Conservation (phyloP, 2,888 invertebrate species). For the Chloroclysta siterata region DNA sequence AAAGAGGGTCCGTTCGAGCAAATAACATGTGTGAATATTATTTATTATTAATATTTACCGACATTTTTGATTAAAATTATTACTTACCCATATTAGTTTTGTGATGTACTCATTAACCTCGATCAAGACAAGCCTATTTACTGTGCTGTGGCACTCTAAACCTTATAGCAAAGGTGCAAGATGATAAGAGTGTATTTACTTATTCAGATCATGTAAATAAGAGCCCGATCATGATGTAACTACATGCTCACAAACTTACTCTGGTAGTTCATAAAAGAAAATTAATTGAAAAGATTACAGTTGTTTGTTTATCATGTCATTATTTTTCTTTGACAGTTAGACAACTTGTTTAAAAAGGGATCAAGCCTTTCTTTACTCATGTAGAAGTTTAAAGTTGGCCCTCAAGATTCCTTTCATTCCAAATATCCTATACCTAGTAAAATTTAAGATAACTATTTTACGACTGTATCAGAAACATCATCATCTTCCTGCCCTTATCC, state of each 20-base stretch:
- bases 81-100: background rate
- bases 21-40: too few species aligned
- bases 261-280: background rate
- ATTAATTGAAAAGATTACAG: background rate
- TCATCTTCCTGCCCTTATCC: too few species aligned
- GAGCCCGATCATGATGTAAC: background rate
- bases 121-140: constrained; percentile 9
- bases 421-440: too few species aligned
- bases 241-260: background rate
- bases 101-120: constrained; percentile 12
- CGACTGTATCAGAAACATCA: too few species aligned
- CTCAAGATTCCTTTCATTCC: too few species aligned
- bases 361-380: too few species aligned
- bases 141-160: constrained; percentile 7
- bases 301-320: too few species aligned
- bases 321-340: too few species aligned
- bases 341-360: too few species aligned
- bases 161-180: constrained; percentile 8
- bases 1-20: too few species aligned
- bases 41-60: background rate
- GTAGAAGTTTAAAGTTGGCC: too few species aligned
- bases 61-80: background rate
- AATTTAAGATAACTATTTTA: too few species aligned
- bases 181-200: constrained; percentile 13
- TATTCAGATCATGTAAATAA: constrained; percentile 3